These are phyloP conservation scores for Cerastis rubricosa DNA, from an alignment of 2,888 invertebrate genomes.

Conservation along the genomic window DNA sequence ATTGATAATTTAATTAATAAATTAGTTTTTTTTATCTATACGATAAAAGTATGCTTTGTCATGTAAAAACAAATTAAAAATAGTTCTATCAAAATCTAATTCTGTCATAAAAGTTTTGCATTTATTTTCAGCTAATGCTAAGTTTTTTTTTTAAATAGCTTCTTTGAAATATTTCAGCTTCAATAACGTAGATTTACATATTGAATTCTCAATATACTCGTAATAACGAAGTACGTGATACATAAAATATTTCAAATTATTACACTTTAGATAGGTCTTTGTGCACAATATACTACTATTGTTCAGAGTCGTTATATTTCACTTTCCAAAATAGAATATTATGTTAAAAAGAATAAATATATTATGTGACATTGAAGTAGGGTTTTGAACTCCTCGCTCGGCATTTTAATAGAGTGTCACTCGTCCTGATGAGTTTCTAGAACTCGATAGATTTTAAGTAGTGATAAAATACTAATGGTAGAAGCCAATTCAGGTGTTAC, in stretches of 20 bases:
- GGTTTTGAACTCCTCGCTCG: background rate
- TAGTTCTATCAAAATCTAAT: conserved; percentile 1
- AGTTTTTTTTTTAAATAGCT: conserved; percentile 1
- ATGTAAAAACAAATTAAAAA: too few relatives aligned
- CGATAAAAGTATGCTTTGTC: too few relatives aligned
- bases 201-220: conserved; percentile 34
- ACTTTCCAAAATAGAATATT: conserved; percentile 15
- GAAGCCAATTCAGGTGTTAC: conserved; percentile 17
- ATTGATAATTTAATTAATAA: background rate
- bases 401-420: conserved; percentile 25
- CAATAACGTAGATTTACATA: conserved; percentile 20
- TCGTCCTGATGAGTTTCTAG: conserved; percentile 33
- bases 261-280: conserved; percentile 25
- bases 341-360: background rate
- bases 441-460: conserved; percentile 19
- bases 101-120: background rate
- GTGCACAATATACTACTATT: conserved; percentile 4
- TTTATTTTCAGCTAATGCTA: background rate
- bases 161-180: conserved; percentile 20
- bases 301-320: conserved; percentile 15
- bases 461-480: background rate
- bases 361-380: background rate
- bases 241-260: conserved; percentile 41
- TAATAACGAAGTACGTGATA: conserved; percentile 39
- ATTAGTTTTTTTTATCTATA: background rate